Conservation (phyloP, 2,113 vertebrate species). For the Gavia stellata region DNA sequence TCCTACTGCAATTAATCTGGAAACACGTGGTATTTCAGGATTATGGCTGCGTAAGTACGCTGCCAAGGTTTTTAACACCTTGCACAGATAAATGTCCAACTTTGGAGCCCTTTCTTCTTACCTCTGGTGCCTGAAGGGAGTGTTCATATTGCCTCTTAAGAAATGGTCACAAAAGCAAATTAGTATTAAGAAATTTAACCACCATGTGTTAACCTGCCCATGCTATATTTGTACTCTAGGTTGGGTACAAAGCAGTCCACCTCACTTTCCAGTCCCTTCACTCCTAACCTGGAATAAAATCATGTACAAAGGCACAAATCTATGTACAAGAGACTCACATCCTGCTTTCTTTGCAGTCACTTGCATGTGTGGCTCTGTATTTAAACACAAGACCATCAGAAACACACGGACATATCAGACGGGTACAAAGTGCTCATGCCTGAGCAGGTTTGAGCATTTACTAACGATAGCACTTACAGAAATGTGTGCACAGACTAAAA, state of each 20-base stretch:
- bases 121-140: background rate
- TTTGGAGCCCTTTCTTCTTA: background rate
- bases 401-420: background rate
- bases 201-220: background rate
- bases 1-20: background rate
- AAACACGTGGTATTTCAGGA: rapidly evolving
- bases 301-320: background rate
- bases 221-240: background rate
- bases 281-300: background rate
- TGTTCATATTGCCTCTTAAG: background rate
- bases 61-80: background rate
- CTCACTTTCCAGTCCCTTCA: background rate
- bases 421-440: background rate
- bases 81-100: background rate
- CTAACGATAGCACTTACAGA: background rate
- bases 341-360: background rate
- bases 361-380: background rate
- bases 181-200: background rate
- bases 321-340: background rate
- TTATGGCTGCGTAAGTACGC: rapidly evolving
- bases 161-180: background rate
- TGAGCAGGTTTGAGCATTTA: background rate
- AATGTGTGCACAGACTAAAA: rapidly evolving
- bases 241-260: background rate
- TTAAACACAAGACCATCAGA: background rate